These are phyloP conservation scores for Corythornis vintsioides DNA, from an alignment of 2,113 vertebrate genomes.

Conservation along the genomic window DNA sequence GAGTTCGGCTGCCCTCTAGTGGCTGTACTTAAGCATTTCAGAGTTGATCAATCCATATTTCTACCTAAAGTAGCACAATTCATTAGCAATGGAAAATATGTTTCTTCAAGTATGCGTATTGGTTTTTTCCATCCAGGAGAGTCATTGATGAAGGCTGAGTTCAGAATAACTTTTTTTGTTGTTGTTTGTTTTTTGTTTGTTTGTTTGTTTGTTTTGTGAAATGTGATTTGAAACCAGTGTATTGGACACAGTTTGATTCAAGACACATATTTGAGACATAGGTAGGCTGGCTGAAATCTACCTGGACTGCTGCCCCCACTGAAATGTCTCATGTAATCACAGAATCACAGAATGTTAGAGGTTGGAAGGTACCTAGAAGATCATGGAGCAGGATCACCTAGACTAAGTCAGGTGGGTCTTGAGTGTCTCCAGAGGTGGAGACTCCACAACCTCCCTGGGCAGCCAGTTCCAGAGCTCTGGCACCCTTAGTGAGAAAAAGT, in stretches of 20 bases:
- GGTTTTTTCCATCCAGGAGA: background rate
- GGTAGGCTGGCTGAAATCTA: too few relatives aligned
- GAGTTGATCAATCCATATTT: background rate
- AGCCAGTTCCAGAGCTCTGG: too few relatives aligned
- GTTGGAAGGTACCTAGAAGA: too few relatives aligned
- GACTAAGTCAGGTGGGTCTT: too few relatives aligned
- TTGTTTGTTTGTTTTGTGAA: background rate
- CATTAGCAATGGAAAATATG: background rate
- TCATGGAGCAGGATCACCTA: too few relatives aligned
- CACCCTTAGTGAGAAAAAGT: too few relatives aligned
- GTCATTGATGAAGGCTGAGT: background rate
- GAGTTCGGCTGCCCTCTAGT: conserved; percentile 24
- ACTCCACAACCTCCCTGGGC: too few relatives aligned
- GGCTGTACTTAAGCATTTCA: background rate
- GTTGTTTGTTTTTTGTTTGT: too few relatives aligned
- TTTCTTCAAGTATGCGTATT: background rate
- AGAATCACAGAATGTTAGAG: too few relatives aligned
- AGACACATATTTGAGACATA: background rate
- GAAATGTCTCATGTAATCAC: background rate
- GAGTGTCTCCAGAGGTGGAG: too few relatives aligned
- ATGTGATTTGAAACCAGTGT: background rate
- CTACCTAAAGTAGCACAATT: background rate
- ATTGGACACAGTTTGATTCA: background rate
- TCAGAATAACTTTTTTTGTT: background rate
- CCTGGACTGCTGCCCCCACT: background rate